phyloP scores from a whole-genome alignment of 2,888 invertebrate species.

The Eurytoma adleriae region DNA sequence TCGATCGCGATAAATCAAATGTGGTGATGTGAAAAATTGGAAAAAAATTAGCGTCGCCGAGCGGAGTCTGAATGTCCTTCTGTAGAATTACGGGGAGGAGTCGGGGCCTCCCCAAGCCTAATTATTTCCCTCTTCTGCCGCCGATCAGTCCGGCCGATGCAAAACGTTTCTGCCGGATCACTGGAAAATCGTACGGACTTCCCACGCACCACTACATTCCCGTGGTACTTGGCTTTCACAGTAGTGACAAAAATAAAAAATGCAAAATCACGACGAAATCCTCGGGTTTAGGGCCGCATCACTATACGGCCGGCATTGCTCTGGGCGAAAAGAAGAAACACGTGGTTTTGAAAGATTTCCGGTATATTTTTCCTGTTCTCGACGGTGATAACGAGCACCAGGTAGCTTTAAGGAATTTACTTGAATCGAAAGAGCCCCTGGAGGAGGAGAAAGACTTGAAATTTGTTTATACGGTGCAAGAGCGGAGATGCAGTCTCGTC shows the following conservation, averaged over 20 bases:
- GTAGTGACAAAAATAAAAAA: constrained; percentile 74
- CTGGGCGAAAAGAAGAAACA: constrained; percentile 84
- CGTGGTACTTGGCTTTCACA: constrained; percentile 80
- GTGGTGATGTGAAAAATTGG: no score
- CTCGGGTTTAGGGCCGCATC: constrained; percentile 80
- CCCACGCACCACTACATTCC: constrained; percentile 89
- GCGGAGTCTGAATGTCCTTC: constrained; percentile 79
- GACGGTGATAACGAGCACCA: constrained; percentile 84
- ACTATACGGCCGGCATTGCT: constrained; percentile 79
- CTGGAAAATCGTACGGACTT: constrained; percentile 86
- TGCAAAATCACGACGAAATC: constrained; percentile 83
- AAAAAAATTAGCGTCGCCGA: no score
- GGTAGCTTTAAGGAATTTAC: constrained; percentile 80
- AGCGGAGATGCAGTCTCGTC: constrained; percentile 85
- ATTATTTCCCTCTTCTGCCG: constrained; percentile 88
- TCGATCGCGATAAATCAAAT: no score
- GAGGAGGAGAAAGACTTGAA: constrained; percentile 79
- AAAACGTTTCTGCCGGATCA: constrained; percentile 86
- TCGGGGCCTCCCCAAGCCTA: constrained; percentile 87
- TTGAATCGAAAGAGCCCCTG: constrained; percentile 78
- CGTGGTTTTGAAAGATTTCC: constrained; percentile 82
- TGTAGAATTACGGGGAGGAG: constrained; percentile 90
- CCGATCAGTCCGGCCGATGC: constrained; percentile 91
- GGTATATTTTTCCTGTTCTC: constrained; percentile 85
- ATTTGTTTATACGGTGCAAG: constrained; percentile 87